Evolutionary conservation across 2,797 vertebrate species (phyloP).

Genomic region (Eulemur mongoz): DNA sequence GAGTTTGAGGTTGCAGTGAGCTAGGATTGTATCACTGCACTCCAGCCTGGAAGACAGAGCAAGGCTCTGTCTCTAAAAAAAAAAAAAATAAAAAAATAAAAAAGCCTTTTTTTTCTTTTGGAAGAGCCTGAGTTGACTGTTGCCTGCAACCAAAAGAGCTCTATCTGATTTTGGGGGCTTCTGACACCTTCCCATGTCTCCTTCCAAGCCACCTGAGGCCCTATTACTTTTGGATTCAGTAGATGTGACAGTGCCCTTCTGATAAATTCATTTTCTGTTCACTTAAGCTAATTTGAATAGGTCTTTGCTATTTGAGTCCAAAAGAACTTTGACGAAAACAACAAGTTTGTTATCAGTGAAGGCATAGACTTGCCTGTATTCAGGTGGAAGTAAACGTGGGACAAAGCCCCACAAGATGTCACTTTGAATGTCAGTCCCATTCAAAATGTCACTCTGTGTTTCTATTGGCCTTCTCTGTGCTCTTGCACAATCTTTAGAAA

Average conservation of each 20-base stretch:
- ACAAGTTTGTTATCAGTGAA: neutral
- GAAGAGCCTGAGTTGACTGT: neutral
- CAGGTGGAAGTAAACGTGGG: neutral
- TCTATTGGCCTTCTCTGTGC: neutral
- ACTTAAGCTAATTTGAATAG: neutral
- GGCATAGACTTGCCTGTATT: neutral
- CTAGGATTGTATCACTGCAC: too few relatives aligned
- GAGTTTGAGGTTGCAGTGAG: too few relatives aligned
- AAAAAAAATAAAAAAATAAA: too few relatives aligned
- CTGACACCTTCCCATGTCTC: neutral
- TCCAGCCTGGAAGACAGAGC: too few relatives aligned
- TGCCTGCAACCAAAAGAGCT: neutral
- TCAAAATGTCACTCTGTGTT: neutral
- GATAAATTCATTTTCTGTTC: neutral
- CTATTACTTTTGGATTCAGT: neutral
- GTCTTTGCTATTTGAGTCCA: neutral
- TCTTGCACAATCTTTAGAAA: neutral
- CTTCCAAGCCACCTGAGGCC: neutral
- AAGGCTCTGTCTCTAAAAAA: too few relatives aligned
- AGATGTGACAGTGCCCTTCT: neutral
- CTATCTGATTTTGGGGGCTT: neutral
- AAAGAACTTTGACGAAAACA: constrained; percentile 1
- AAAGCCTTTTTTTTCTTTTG: neutral
- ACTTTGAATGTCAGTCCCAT: neutral
- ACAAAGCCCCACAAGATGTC: neutral